Base-by-base conservation (phyloP, 2,113 vertebrate species). In the Triplophysa dalaica region DNA sequence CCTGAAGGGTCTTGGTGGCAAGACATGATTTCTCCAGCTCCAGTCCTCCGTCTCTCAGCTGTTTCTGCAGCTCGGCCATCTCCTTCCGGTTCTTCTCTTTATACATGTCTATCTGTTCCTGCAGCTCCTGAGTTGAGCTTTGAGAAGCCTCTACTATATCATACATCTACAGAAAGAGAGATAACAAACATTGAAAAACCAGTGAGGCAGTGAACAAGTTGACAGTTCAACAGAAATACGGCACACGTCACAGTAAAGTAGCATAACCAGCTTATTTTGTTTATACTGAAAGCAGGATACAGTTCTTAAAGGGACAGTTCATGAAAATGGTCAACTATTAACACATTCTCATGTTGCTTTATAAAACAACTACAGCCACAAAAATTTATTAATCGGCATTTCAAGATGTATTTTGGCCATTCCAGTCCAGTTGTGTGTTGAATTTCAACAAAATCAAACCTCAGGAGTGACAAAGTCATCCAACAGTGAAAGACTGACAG, bases 41-140 rank as follows among this genome's bases (percentile, higher is more conserved):
- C 17, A 93, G 84, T 38, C 86, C 93, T 80, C 94, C 94, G 62
- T 97, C 96, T 84, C 93, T 94, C 79, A 99, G 85, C 73, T 95
- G 95, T 62, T 89, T 93, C 82, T 98, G 96, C 86, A 95, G 86
- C 63, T 97, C 96, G 0, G 91, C 75, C 70, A 96, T 88, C 84
- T 98, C 96, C 81, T 86, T 89, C 33, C 93, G 93, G 80, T 95
- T 96, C 85, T 96, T 99, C 83, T 98, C 98, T 81, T 94, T 98
- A 82, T 95, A 96, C 79, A 96, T 94, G 77, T 96, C 92, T 81
- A 99, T 94, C 86, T 98, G 96, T 85, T 93, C 95, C 89, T 97
- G 96, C 83, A 98, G 93, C 83, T 98, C 95, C 80, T 93, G 86
- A 0, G 95, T 89, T 8, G 97, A 97, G 0, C 87, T 94, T 86